A percentile compares a stretch with the other conserved stretches of the same genome.
Conservation (phyloP, 2,888 invertebrate species). For the Drosophila monieri region DNA sequence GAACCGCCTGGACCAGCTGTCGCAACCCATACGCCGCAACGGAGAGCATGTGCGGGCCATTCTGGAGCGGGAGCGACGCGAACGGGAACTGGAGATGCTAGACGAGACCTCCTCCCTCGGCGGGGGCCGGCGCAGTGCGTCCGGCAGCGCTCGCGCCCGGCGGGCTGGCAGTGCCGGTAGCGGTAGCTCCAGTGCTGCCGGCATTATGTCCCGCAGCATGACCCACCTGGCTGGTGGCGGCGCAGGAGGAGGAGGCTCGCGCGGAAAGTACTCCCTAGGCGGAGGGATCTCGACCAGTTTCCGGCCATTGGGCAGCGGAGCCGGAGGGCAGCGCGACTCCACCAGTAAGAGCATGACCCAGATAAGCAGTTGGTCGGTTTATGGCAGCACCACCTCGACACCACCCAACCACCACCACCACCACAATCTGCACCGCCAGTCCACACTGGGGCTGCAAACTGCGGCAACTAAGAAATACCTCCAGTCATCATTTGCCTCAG, state of each 20-base stretch:
- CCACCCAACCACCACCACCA: slow-evolving; percentile 48
- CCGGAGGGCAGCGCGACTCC: slow-evolving; percentile 81
- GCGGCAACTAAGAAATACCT: slow-evolving; percentile 84
- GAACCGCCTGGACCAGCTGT: slow-evolving; percentile 95
- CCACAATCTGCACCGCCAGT: slow-evolving; percentile 79
- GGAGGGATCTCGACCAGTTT: slow-evolving; percentile 80
- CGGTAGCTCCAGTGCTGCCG: slow-evolving; percentile 54
- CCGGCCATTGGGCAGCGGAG: slow-evolving; percentile 79
- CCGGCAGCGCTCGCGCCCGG: slow-evolving; percentile 31
- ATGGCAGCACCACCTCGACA: slow-evolving; percentile 64
- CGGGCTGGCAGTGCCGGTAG: slow-evolving; percentile 45
- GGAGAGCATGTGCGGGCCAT: slow-evolving; percentile 84
- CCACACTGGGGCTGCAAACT: slow-evolving; percentile 81
- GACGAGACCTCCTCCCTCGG: slow-evolving; percentile 82
- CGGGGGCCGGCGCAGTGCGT: slow-evolving; percentile 51
- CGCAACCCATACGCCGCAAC: slow-evolving; percentile 88
- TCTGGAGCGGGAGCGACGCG: slow-evolving; percentile 83
- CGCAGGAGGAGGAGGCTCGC: slow-evolving; percentile 29
- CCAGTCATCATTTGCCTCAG: slow-evolving; percentile 82
- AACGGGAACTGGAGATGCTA: slow-evolving; percentile 82
- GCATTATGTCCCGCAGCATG: slow-evolving; percentile 88
- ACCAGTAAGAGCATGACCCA: slow-evolving; percentile 85
- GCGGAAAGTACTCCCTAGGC: slow-evolving; percentile 76
- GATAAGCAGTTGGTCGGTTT: slow-evolving; percentile 80
- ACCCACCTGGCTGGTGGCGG: slow-evolving; percentile 85